phyloP scores from a whole-genome alignment of 2,888 invertebrate species.

The Miltochrista miniata region DNA sequence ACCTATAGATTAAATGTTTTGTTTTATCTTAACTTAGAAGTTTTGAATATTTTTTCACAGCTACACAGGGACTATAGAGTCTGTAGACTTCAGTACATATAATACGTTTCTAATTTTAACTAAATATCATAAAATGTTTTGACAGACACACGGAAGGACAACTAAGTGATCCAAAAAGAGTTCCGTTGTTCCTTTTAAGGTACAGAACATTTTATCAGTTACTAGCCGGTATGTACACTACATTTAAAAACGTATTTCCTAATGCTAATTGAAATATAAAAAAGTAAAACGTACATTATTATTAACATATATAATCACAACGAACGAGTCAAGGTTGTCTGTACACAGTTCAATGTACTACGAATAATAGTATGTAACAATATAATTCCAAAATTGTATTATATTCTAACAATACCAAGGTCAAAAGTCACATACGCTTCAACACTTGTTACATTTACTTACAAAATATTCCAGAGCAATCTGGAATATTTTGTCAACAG shows the following conservation, averaged over 20 bases:
- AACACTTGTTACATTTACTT: not conserved
- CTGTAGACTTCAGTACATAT: too few species aligned
- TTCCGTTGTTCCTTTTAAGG: too few species aligned
- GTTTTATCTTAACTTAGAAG: too few species aligned
- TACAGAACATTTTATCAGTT: too few species aligned
- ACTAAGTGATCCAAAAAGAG: too few species aligned
- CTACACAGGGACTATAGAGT: too few species aligned
- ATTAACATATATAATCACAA: constrained; percentile 32
- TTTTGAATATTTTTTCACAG: too few species aligned
- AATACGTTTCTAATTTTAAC: too few species aligned
- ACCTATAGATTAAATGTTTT: too few species aligned
- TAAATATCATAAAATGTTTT: too few species aligned
- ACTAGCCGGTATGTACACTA: too few species aligned
- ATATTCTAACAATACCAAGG: constrained; percentile 13
- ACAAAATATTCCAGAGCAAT: not conserved
- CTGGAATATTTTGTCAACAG: not conserved
- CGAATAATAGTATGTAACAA: constrained; percentile 60
- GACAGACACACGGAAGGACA: too few species aligned
- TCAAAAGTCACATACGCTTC: not conserved
- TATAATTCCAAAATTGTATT: constrained; percentile 50
- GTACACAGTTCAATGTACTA: constrained; percentile 45
- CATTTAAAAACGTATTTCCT: not conserved
- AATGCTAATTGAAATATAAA: not conserved
- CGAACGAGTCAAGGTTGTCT: constrained; percentile 60
- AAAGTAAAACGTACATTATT: constrained; percentile 8